These are phyloP conservation scores for Elysia chlorotica DNA, from an alignment of 1,140 invertebrate species.

Conservation along the genomic window DNA sequence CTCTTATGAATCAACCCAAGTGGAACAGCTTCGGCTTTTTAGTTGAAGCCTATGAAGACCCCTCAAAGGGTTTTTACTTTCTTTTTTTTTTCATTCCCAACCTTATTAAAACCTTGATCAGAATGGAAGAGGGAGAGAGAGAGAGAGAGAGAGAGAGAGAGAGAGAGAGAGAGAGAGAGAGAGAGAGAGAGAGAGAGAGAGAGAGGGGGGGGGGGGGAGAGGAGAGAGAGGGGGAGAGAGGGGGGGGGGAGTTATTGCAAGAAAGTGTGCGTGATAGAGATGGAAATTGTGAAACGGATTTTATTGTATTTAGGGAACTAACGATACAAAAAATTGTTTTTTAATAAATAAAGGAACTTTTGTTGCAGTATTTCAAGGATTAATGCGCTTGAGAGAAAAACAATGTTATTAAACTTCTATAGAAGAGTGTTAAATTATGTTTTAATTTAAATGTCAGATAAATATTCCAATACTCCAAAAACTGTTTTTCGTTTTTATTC, in stretches of 20 bases:
- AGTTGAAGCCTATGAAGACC: not conserved
- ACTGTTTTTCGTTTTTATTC: no score
- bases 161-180: conserved; percentile 7
- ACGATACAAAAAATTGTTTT: no score
- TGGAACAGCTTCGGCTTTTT: not conserved
- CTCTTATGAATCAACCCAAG: conserved; percentile 19
- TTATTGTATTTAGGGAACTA: not conserved
- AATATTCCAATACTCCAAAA: no score
- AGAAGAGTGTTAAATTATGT: not conserved
- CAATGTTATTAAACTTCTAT: not conserved
- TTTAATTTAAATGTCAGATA: no score
- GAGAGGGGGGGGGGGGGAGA: not conserved
- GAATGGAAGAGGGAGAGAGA: not conserved
- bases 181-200: conserved; percentile 3
- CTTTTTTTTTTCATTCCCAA: not conserved
- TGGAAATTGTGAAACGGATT: not conserved
- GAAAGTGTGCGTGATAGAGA: not conserved
- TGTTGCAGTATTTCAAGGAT: no score
- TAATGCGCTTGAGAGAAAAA: not conserved
- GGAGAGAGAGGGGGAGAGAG: not conserved
- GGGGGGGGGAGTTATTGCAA: not conserved
- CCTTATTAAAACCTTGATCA: not conserved
- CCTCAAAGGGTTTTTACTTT: not conserved
- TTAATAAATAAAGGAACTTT: no score
- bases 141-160: not conserved